Percentiles rank a stretch among this genome's conserved stretches.
Evolutionary conservation across 2,888 invertebrate genomes (phyloP).

Genomic region (Platypus cylindrus): DNA sequence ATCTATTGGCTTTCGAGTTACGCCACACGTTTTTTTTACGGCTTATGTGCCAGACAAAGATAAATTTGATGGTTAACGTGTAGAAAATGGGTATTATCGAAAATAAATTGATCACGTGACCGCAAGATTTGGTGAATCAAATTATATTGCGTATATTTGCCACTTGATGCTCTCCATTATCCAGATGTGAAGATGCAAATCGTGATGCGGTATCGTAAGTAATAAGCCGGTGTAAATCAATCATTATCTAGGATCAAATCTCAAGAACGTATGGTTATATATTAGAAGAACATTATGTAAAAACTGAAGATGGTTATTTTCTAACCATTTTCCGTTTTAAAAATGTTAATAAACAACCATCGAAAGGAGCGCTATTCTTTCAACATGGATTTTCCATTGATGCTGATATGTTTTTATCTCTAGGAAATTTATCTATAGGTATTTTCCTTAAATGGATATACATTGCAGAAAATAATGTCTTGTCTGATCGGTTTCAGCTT

Average conservation of each 20-base stretch:
- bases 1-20: no score
- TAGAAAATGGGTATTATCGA: no score
- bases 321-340: constrained; percentile 36
- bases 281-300: constrained; percentile 51
- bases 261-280: constrained; percentile 45
- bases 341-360: constrained; percentile 2
- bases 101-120: no score
- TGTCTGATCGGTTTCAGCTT: constrained; percentile 37
- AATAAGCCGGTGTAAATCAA: constrained; percentile 1
- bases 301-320: constrained; percentile 71
- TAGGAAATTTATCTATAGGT: background rate
- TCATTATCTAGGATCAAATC: background rate
- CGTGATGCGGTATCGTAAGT: no score
- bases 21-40: no score
- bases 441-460: background rate
- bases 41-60: no score
- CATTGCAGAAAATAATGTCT: background rate
- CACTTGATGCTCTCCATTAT: no score
- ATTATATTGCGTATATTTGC: no score
- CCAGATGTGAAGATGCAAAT: no score
- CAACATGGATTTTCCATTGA: constrained; percentile 19
- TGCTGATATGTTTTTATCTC: background rate
- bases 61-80: no score
- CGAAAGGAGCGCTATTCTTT: constrained; percentile 14
- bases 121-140: no score